Percentiles rank a stretch among this genome's conserved stretches.
These are phyloP conservation scores for Athetis lepigone DNA, from an alignment of 2,888 invertebrate genomes.

Conservation along the genomic window DNA sequence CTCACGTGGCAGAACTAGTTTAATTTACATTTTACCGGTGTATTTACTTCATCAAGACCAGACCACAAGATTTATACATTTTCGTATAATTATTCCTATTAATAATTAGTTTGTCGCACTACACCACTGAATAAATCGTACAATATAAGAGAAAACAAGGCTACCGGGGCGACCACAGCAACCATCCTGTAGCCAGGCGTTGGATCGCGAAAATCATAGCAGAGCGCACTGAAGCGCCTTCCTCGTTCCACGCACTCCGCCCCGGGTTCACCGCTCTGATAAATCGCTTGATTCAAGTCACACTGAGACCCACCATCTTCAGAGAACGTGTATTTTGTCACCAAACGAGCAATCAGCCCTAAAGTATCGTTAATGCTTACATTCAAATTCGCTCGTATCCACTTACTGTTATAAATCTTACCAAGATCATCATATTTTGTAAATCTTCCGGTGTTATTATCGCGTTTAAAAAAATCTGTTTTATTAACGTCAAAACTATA, in stretches of 20 bases:
- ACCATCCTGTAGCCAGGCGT: slow-evolving; percentile 81
- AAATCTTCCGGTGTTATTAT: slow-evolving; percentile 49
- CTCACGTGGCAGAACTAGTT: slow-evolving; percentile 21
- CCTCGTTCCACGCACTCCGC: slow-evolving; percentile 78
- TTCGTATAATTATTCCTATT: slow-evolving; percentile 22
- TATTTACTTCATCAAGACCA: slow-evolving; percentile 13
- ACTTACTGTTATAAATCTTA: slow-evolving; percentile 71
- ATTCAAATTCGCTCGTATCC: slow-evolving; percentile 66
- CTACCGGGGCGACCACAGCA: slow-evolving; percentile 82
- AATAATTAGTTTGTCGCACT: slow-evolving; percentile 81
- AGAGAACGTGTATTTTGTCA: slow-evolving; percentile 78
- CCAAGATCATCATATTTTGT: slow-evolving; percentile 75
- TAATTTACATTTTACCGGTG: slow-evolving; percentile 29
- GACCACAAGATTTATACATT: not conserved
- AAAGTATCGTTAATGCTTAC: slow-evolving; percentile 69
- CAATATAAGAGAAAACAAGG: slow-evolving; percentile 82
- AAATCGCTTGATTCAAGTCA: slow-evolving; percentile 78
- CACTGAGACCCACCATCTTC: slow-evolving; percentile 76
- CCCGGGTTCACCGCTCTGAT: slow-evolving; percentile 76
- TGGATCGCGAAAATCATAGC: slow-evolving; percentile 82
- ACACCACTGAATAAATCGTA: slow-evolving; percentile 86
- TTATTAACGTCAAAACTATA: slow-evolving; percentile 14
- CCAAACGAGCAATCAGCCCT: slow-evolving; percentile 76
- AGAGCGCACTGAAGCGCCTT: slow-evolving; percentile 75
- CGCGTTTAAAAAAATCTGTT: not conserved